Evolutionary conservation across 2,888 invertebrate genomes (phyloP), one percentile per base, ranked within the genome.

Genomic region (Acanthosepion esculentum): DNA sequence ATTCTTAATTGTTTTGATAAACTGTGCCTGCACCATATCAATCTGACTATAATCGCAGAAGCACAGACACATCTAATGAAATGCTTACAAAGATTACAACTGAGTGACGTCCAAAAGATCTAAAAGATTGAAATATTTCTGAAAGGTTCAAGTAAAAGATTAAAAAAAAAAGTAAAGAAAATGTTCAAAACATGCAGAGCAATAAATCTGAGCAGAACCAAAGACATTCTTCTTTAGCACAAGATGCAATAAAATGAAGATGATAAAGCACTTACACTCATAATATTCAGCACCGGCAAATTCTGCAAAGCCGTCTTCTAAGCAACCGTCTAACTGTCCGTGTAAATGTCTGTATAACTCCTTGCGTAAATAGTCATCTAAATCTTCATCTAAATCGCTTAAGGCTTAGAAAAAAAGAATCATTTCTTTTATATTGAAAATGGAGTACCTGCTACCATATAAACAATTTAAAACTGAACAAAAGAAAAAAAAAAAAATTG

Each of bases 281-380:
- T 93, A 93, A 93, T 93, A 93, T 93, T n/a, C 93, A 93, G 93
- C 93, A 93, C n/a, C 93, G 29, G 48, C 50, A 93, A 93, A 93
- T 48, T 53, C 93, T 18, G n/a, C 50, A 48, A 93, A 53, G 48
- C 48, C 50, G 29, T 93, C 93, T 10, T 93, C 93, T 93, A 93
- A 93, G 93, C 26, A 93, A 93, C n/a, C n/a, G 18, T 93, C 93
- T 93, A 93, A 93, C 10, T 93, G 50, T 53, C 93, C 93, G 12
- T 53, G 93, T 93, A 93, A 93, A 93, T 53, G 50, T 50, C 93
- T 50, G 93, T 93, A 93, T n/a, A 93, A 93, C 26, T 93, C 93
- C 53, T 53, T 93, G 93, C 93, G 93, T 93, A 93, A 93, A 93
- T 93, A 48, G n/a, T 93, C 93, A 48, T 93, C 48, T 93, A 93